Evolutionary conservation across 2,888 invertebrate species (phyloP).

Genomic region (Patella pellucida): DNA sequence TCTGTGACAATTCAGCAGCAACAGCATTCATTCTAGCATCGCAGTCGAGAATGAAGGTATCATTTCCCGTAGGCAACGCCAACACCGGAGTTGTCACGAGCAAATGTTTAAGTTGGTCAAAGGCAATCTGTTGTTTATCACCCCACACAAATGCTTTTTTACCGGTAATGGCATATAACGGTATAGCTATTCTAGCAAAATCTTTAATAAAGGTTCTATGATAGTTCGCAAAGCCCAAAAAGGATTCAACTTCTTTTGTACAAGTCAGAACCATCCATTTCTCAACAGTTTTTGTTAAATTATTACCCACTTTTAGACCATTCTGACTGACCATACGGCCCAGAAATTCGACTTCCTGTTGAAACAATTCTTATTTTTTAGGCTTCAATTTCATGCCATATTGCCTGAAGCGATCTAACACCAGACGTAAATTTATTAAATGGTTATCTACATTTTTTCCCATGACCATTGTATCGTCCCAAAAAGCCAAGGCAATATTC

Average conservation of each 20-base stretch:
- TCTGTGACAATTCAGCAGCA: too few relatives aligned
- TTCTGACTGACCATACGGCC: constrained; percentile 9
- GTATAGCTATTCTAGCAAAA: constrained; percentile 21
- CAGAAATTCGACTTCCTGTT: not conserved
- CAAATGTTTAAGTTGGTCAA: too few relatives aligned
- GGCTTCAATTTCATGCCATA: too few relatives aligned
- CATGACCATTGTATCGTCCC: constrained; percentile 15
- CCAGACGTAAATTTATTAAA: constrained; percentile 6
- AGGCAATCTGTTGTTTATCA: constrained; percentile 12
- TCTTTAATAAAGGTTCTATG: not conserved
- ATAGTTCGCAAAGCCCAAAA: not conserved
- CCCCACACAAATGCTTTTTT: constrained; percentile 30
- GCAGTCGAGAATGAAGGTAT: too few relatives aligned
- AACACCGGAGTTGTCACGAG: too few relatives aligned
- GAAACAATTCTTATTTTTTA: not conserved
- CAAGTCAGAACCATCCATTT: too few relatives aligned
- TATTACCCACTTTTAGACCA: not conserved
- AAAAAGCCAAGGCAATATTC: constrained; percentile 11
- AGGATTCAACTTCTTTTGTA: too few relatives aligned
- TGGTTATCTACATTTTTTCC: constrained; percentile 10
- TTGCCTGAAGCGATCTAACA: not conserved
- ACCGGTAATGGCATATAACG: constrained; percentile 27
- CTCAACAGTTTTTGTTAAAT: too few relatives aligned
- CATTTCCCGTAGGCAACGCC: too few relatives aligned
- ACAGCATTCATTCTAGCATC: too few relatives aligned